These are phyloP conservation scores for Ostrea denselamellosa DNA, from an alignment of 1,140 invertebrate species.

Conservation along the genomic window DNA sequence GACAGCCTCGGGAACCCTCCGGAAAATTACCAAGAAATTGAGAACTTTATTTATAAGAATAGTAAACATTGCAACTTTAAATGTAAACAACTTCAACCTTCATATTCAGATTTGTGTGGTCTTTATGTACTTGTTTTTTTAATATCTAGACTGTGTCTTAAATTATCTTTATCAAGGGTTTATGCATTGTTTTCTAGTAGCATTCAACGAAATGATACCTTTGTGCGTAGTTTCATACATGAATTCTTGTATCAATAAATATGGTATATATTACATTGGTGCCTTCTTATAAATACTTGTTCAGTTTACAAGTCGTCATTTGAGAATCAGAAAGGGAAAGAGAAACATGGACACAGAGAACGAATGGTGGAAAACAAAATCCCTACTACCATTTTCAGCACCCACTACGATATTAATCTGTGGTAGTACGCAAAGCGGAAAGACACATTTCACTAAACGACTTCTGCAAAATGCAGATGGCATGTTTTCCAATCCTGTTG, in stretches of 20 bases:
- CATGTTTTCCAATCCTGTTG: too few species aligned
- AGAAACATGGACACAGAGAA: too few species aligned
- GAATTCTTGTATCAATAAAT: slow-evolving; percentile 38
- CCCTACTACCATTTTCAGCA: too few species aligned
- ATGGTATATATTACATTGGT: neutral
- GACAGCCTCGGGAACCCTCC: slow-evolving; percentile 46
- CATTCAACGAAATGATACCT: neutral
- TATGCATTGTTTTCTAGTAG: too few species aligned
- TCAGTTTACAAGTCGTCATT: neutral
- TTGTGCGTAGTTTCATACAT: slow-evolving; percentile 39
- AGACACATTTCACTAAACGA: too few species aligned
- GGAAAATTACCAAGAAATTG: slow-evolving; percentile 6
- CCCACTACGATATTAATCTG: too few species aligned
- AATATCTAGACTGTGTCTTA: neutral
- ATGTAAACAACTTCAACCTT: too few species aligned
- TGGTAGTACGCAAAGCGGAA: too few species aligned
- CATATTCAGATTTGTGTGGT: slow-evolving; percentile 26
- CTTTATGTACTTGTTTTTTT: slow-evolving; percentile 44
- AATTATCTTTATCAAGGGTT: too few species aligned
- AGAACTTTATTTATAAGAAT: slow-evolving; percentile 46
- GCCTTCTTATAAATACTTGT: slow-evolving; percentile 24
- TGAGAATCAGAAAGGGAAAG: too few species aligned
- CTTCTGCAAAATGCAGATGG: too few species aligned
- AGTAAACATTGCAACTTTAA: neutral
- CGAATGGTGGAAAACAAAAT: too few species aligned